These are phyloP conservation scores for Prunella strophiata DNA, from an alignment of 2,797 vertebrate species.

Conservation along the genomic window DNA sequence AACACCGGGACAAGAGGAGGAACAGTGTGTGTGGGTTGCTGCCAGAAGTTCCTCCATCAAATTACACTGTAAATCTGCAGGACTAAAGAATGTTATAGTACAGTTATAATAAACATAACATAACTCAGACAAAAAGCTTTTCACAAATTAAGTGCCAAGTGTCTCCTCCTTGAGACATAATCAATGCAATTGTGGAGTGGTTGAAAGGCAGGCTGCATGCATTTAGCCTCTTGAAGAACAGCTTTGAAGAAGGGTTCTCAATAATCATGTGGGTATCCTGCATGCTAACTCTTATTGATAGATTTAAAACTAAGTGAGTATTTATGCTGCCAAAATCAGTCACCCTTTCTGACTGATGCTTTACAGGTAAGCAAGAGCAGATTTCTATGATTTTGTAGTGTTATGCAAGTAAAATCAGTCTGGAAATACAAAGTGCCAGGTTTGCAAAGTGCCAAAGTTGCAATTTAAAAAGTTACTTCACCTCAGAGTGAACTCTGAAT, in stretches of 20 bases:
- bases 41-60: constrained; percentile 1
- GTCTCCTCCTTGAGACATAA: constrained; percentile 29
- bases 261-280: not conserved
- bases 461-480: constrained; percentile 11
- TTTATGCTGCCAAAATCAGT: not conserved
- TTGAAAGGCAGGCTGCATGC: not conserved
- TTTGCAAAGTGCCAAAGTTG: not conserved
- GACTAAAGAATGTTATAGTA: not conserved
- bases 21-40: not conserved
- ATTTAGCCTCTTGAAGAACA: constrained; percentile 12
- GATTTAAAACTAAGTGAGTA: constrained; percentile 11
- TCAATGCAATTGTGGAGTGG: not conserved
- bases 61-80: not conserved
- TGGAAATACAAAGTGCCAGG: not conserved
- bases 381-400: not conserved
- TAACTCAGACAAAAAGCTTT: constrained; percentile 41
- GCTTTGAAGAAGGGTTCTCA: not conserved
- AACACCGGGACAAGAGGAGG: not conserved
- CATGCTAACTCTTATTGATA: not conserved
- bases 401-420: not conserved
- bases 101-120: constrained; percentile 20
- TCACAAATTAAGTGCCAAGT: constrained; percentile 34
- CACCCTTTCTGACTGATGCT: not conserved
- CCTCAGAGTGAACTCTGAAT: not conserved
- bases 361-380: not conserved